Evolutionary conservation across 2,888 invertebrate species (phyloP).

Genomic region (Volucella zonaria): DNA sequence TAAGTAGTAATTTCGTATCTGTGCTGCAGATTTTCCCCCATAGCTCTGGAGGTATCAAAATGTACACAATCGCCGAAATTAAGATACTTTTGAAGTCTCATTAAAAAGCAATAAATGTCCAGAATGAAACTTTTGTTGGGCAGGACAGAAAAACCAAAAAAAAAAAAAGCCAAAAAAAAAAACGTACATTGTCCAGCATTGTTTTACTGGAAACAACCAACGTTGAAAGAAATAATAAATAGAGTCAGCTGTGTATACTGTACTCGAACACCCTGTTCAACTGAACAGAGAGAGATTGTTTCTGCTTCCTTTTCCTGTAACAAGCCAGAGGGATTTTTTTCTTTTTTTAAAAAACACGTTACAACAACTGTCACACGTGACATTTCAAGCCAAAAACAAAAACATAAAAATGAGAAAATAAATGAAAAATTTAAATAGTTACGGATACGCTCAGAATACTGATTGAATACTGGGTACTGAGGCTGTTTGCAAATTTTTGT

Average conservation of each 20-base stretch:
- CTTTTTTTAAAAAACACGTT: too few species aligned
- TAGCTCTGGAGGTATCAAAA: slow-evolving; percentile 1
- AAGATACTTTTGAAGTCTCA: slow-evolving; percentile 58
- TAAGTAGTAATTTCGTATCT: slow-evolving; percentile 21
- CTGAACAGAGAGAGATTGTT: slow-evolving; percentile 24
- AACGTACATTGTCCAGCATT: slow-evolving; percentile 45
- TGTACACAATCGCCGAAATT: slow-evolving; percentile 23
- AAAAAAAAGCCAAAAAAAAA: slow-evolving; percentile 20
- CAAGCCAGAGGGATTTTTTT: not conserved
- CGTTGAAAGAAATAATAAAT: slow-evolving; percentile 24
- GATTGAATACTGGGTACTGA: too few species aligned
- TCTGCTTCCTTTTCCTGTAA: not conserved
- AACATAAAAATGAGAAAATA: too few species aligned
- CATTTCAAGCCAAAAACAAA: too few species aligned
- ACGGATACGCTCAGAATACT: too few species aligned
- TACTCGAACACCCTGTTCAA: slow-evolving; percentile 9
- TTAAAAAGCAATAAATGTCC: slow-evolving; percentile 68
- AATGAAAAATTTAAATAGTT: too few species aligned
- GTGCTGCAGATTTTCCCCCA: slow-evolving; percentile 41
- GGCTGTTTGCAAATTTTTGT: too few species aligned
- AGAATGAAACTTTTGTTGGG: slow-evolving; percentile 25
- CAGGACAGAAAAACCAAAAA: not conserved
- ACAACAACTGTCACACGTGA: too few species aligned
- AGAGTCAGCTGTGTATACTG: slow-evolving; percentile 40
- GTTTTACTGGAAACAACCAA: slow-evolving; percentile 18